These are phyloP conservation scores for Hemiscyllium ocellatum DNA, from an alignment of 2,113 vertebrate species.

Conservation along the genomic window DNA sequence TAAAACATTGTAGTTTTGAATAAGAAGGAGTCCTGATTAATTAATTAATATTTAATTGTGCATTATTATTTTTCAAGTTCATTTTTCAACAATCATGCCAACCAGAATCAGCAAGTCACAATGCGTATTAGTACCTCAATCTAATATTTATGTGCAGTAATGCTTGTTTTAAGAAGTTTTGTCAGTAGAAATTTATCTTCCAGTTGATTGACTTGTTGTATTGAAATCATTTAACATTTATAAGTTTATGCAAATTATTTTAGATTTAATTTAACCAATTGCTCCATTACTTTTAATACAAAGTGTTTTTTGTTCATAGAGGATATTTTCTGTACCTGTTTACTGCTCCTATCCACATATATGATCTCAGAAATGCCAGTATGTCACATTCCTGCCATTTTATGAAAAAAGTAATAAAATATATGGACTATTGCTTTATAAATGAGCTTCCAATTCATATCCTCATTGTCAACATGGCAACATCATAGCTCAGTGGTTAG, in stretches of 20 bases:
- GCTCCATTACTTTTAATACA: not conserved
- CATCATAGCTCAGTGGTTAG: too few relatives aligned
- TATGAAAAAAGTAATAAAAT: not conserved
- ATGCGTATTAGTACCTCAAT: conserved; percentile 22
- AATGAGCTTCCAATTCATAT: not conserved
- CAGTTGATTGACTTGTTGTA: conserved; percentile 8
- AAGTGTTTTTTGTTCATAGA: not conserved
- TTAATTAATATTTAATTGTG: conserved; percentile 31
- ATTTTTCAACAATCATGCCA: conserved; percentile 32
- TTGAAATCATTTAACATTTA: not conserved
- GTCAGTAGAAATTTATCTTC: conserved; percentile 25
- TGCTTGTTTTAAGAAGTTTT: conserved; percentile 5
- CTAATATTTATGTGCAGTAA: conserved; percentile 30
- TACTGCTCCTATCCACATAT: not conserved
- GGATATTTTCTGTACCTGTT: not conserved
- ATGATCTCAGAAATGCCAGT: not conserved
- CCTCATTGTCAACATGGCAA: not conserved
- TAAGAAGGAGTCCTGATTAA: conserved; percentile 4
- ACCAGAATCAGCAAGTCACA: conserved; percentile 4
- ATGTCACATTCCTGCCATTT: not conserved
- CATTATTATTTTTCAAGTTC: conserved; percentile 23
- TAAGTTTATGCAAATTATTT: not conserved
- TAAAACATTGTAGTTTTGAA: conserved; percentile 1
- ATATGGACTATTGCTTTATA: not conserved
- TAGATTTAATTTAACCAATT: not conserved